Evolutionary conservation across 2,888 invertebrate species (phyloP).

Genomic region (Oligia latruncula): DNA sequence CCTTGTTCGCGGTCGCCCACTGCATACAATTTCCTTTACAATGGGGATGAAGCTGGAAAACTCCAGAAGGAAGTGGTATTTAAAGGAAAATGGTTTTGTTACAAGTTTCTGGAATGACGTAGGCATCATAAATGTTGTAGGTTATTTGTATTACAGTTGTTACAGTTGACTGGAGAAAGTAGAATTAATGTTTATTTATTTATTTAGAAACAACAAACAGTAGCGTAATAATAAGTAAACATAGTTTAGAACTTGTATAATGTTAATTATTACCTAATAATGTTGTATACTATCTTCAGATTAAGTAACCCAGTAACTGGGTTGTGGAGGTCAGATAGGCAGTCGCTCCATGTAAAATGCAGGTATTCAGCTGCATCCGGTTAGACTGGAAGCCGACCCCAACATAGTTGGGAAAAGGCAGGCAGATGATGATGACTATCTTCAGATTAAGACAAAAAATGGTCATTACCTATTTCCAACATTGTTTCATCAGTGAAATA

Average conservation of each 20-base stretch:
- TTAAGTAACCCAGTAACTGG: no score
- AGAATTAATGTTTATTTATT: background rate
- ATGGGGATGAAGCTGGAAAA: conserved; percentile 8
- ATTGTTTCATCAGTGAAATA: background rate
- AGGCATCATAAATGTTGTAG: background rate
- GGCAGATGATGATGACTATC: no score
- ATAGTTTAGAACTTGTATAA: no score
- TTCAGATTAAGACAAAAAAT: background rate
- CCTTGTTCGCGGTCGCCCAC: background rate
- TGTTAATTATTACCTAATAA: no score
- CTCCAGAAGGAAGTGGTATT: conserved; percentile 20
- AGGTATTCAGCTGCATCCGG: no score
- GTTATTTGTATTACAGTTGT: background rate
- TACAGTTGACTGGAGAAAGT: background rate
- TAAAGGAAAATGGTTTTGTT: conserved; percentile 14
- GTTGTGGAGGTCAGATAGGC: no score
- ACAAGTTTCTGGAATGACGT: background rate
- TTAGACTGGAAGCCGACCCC: no score
- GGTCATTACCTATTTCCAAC: background rate
- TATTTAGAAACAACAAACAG: no score
- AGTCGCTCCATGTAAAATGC: no score
- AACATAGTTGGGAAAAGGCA: no score
- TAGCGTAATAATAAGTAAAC: no score
- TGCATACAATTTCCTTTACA: conserved; percentile 14
- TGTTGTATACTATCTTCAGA: background rate